A percentile compares a stretch with the other conserved stretches of the same genome.
Evolutionary conservation across 1,140 invertebrate species (phyloP).

Genomic region (Ladona fulva): DNA sequence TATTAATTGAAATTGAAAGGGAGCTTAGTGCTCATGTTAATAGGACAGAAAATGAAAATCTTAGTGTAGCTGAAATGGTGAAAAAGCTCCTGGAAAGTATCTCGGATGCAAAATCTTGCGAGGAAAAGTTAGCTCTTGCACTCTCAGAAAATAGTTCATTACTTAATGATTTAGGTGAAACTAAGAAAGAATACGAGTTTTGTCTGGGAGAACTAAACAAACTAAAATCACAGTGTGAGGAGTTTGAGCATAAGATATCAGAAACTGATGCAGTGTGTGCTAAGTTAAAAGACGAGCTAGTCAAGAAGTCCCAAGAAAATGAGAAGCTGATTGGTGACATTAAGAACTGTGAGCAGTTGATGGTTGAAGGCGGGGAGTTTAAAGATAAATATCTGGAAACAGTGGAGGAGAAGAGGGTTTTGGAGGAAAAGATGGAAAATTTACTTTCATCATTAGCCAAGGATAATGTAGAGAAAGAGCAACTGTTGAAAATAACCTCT

Average conservation of each 20-base stretch:
- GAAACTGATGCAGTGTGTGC: background rate
- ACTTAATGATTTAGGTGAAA: background rate
- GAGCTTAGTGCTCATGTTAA: background rate
- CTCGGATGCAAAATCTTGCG: background rate
- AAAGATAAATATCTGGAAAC: background rate
- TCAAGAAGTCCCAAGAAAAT: background rate
- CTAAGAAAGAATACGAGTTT: background rate
- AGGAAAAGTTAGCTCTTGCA: background rate
- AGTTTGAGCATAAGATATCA: background rate
- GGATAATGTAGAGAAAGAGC: background rate
- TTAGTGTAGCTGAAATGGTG: background rate
- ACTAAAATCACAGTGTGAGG: background rate
- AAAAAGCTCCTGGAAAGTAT: background rate
- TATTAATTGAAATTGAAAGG: background rate
- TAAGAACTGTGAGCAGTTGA: background rate
- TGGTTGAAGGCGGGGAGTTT: background rate
- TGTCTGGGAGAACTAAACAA: background rate
- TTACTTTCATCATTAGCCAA: background rate
- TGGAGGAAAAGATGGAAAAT: background rate
- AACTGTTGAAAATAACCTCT: background rate
- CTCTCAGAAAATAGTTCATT: background rate
- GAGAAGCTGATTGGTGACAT: background rate
- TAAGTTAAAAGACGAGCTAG: background rate
- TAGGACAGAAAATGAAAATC: background rate
- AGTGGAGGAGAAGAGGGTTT: background rate